Base-by-base conservation (phyloP, 2,888 invertebrate species). In the Cerastoderma edule region DNA sequence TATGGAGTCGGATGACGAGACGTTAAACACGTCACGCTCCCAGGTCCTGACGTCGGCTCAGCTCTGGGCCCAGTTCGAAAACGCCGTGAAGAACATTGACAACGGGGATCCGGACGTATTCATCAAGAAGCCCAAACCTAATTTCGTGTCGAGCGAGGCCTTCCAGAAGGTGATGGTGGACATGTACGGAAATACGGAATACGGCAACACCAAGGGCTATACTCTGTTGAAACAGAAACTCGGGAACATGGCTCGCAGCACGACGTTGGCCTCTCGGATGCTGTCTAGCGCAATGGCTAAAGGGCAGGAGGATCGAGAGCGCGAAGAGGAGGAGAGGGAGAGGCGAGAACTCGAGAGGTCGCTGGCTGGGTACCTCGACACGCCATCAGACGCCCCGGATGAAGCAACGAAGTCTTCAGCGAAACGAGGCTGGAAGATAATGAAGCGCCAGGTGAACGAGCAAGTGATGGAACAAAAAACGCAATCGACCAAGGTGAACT, bases 91-190 rank as follows among this genome's bases (percentile, higher is more conserved):
- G 68, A 77, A 50, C 27, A 86, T 87, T 54, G 88, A 85, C 54
- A 75, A 83, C 19, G 81, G 70, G 68, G 73, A 68, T 44, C 68
- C 78, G n/a, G 85, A 84, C 39, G 48, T 65, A 10, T 80, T 80
- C 48, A 33, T 67, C 16, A 76, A 80, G n/a, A 80, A 80, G 72
- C 86, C 86, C 6, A 82, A 78, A 56, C 84, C 83, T 2, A 84
- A 84, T 35, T 89, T 89, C 73, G 68, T 81, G 8, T 81, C 86
- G 19, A 89, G 89, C 72, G 77, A 76, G 44, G 80, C 79, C 8
- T 89, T 88, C 69, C 87, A 88, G 67, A 75, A 85, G 69, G 87
- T 87, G 0, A 87, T 89, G 87, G 72, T 75, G 8, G 87, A 87
- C 30, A 83, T 88, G 73, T 88, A 81, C 54, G 88, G 88, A 1